Conservation (phyloP, 92 coral and sea anemone species). For the Anthopleura xanthogrammica region DNA sequence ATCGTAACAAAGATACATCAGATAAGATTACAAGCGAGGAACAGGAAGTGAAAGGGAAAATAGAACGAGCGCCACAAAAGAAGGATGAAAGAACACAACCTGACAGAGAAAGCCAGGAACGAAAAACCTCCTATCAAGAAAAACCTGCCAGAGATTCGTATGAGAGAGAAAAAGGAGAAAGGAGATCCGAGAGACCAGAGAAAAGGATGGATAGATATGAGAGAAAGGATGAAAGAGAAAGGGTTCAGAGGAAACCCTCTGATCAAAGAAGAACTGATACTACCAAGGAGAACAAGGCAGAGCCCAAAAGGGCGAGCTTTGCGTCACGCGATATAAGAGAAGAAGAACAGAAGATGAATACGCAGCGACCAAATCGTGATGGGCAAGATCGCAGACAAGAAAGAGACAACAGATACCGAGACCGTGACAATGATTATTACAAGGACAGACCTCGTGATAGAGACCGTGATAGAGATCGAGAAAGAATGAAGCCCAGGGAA, state of each 20-base stretch:
- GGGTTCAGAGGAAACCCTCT: constrained; percentile 16
- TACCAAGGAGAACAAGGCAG: constrained; percentile 16
- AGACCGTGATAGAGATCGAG: constrained; percentile 19
- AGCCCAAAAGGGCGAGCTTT: constrained; percentile 11
- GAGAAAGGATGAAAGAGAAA: constrained; percentile 20
- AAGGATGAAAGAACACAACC: constrained; percentile 30
- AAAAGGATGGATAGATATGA: constrained; percentile 25
- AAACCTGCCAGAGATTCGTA: constrained; percentile 20
- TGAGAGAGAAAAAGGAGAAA: constrained; percentile 32
- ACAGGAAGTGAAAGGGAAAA: constrained; percentile 22
- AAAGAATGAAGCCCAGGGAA: background rate
- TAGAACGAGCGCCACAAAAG: constrained; percentile 27
- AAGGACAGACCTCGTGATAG: constrained; percentile 24
- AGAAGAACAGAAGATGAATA: background rate
- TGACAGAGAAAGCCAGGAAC: constrained; percentile 40
- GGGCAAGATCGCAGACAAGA: constrained; percentile 34
- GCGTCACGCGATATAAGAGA: constrained; percentile 19
- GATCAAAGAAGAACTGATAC: constrained; percentile 6
- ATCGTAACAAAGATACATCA: constrained; percentile 31
- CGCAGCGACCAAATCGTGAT: constrained; percentile 28
- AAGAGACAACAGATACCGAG: constrained; percentile 13
- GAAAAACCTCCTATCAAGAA: constrained; percentile 10
- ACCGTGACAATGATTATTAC: constrained; percentile 11
- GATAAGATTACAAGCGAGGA: constrained; percentile 26
- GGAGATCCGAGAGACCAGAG: constrained; percentile 34